These are phyloP conservation scores for Pseudomyrmex cubaensis DNA, from an alignment of 1,140 invertebrate genomes.

Conservation along the genomic window DNA sequence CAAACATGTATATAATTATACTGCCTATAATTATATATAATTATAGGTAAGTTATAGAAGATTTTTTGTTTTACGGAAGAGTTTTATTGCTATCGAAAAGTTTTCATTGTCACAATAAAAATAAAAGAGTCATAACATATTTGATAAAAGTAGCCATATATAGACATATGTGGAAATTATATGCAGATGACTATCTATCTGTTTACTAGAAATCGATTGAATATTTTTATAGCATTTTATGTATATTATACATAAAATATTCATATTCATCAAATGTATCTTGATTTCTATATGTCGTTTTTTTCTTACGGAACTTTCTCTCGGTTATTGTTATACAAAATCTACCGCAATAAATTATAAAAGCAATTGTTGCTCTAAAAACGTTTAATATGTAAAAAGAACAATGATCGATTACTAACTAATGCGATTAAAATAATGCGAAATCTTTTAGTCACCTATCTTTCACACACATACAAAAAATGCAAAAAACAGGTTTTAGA, in stretches of 20 bases:
- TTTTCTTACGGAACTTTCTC: neutral
- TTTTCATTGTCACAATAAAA: too few relatives aligned
- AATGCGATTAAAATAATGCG: neutral
- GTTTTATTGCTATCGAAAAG: too few relatives aligned
- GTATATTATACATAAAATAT: too few relatives aligned
- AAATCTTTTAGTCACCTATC: constrained; percentile 6
- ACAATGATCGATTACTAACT: neutral
- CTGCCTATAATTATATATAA: too few relatives aligned
- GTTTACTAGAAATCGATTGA: neutral
- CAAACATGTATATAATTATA: too few relatives aligned
- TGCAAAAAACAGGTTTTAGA: constrained; percentile 36
- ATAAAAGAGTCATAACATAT: too few relatives aligned
- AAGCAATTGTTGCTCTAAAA: neutral
- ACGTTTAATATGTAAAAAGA: neutral
- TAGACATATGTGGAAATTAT: neutral
- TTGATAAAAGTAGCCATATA: too few relatives aligned
- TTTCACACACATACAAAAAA: constrained; percentile 4
- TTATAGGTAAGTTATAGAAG: too few relatives aligned
- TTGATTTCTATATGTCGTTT: neutral
- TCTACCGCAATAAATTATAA: neutral
- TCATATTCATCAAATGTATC: neutral
- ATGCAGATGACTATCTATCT: neutral
- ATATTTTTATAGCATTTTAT: constrained; percentile 5
- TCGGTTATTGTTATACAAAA: neutral
- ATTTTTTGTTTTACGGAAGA: too few relatives aligned